Conservation (phyloP, 2,113 vertebrate species). For the Pleuronectes platessa region DNA sequence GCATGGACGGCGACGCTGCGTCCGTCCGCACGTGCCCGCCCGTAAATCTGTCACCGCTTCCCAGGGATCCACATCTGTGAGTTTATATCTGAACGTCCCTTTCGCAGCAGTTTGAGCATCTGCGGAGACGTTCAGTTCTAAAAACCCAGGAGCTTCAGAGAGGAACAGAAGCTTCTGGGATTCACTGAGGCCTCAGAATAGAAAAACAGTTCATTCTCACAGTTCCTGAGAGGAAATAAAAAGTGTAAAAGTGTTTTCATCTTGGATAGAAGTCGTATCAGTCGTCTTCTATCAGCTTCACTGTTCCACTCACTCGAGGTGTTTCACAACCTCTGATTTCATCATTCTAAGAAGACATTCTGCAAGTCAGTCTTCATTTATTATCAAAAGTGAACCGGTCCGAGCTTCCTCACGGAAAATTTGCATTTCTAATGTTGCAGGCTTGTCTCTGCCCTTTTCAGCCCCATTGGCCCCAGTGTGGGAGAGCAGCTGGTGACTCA, state of each 20-base stretch:
- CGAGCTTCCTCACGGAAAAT: no score
- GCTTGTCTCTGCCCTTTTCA: neutral
- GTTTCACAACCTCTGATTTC: no score
- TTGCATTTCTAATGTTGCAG: no score
- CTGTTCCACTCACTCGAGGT: no score
- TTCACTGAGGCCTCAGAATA: no score
- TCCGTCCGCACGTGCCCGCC: neutral
- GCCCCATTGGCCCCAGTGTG: conserved; percentile 21
- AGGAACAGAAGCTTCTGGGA: neutral
- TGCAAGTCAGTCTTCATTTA: fast-evolving
- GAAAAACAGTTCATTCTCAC: no score
- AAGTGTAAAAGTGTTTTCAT: no score
- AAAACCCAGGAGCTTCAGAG: conserved; percentile 11
- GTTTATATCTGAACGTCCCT: neutral
- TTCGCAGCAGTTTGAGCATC: conserved; percentile 13
- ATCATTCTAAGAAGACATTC: neutral
- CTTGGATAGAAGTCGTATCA: no score
- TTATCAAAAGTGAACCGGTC: neutral
- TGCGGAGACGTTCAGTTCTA: neutral
- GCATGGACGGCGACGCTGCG: neutral
- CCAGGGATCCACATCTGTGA: conserved; percentile 40
- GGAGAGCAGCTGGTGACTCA: conserved; percentile 68
- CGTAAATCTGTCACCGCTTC: conserved; percentile 33
- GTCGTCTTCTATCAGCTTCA: no score
- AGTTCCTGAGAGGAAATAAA: no score